Conservation (phyloP, 2,113 vertebrate species). For the Spilogale gracilis region DNA sequence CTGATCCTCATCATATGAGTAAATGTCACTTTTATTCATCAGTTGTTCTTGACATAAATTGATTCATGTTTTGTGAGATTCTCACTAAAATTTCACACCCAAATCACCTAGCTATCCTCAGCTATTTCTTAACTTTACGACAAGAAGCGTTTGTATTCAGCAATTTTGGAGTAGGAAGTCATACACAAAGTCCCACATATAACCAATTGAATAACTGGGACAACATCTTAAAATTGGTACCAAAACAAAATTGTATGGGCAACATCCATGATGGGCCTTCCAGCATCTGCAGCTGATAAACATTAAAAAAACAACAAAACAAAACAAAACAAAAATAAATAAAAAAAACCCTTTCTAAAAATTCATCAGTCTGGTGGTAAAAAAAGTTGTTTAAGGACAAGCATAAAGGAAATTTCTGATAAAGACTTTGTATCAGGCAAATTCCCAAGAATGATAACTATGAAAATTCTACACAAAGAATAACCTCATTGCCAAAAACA, state of each 20-base stretch:
- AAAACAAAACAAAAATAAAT: too few species aligned
- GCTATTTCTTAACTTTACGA: neutral
- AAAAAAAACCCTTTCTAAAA: neutral
- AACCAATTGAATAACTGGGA: neutral
- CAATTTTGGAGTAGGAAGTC: neutral
- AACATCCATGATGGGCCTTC: neutral
- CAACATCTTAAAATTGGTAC: neutral
- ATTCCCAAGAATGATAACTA: neutral
- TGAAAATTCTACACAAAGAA: neutral
- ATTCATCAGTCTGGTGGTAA: neutral
- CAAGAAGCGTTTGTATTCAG: neutral
- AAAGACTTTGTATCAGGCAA: neutral
- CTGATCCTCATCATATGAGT: neutral
- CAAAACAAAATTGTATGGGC: accelerated
- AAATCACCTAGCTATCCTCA: neutral
- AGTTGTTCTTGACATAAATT: neutral
- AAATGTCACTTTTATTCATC: neutral
- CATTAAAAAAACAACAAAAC: too few species aligned
- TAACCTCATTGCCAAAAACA: neutral
- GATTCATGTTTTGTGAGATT: neutral
- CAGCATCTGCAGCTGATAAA: neutral
- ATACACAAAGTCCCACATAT: neutral
- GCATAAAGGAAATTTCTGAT: neutral
- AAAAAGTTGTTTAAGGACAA: neutral
- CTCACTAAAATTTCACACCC: neutral